Percentiles rank a stretch among this genome's conserved stretches.
phyloP scores from a whole-genome alignment of 2,113 vertebrate species.

The Emydocephalus ijimae region DNA sequence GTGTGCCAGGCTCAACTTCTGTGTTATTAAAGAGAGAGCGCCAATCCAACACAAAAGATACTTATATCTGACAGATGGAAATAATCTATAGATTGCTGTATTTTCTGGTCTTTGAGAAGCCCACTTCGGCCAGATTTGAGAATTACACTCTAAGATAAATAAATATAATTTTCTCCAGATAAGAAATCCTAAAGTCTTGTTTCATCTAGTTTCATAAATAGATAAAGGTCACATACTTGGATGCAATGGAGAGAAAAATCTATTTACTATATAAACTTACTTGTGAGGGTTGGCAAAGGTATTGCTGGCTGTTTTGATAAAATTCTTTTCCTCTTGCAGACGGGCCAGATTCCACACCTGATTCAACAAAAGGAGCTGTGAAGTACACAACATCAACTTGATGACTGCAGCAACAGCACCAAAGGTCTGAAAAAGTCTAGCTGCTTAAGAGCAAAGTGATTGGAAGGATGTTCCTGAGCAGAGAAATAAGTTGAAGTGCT shows the following conservation, averaged over 20 bases:
- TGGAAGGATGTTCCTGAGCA: not conserved
- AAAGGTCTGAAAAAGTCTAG: not conserved
- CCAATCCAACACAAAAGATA: not conserved
- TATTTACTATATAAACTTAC: constrained; percentile 8
- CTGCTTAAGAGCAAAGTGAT: not conserved
- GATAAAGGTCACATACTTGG: constrained; percentile 20
- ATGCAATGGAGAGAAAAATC: not conserved
- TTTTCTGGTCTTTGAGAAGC: not conserved
- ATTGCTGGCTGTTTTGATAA: not conserved
- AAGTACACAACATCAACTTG: not conserved
- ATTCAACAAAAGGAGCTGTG: constrained; percentile 9
- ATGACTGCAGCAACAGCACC: not conserved
- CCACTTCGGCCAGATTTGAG: not conserved
- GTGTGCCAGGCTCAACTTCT: not conserved
- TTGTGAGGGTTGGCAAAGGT: not conserved
- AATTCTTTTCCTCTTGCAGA: not conserved
- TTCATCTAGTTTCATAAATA: not conserved
- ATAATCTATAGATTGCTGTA: not conserved
- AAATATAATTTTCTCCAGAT: not conserved
- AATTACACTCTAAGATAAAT: not conserved
- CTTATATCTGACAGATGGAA: not conserved
- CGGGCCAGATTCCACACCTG: not conserved
- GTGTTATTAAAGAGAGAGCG: not conserved
- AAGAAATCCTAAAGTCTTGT: not conserved
- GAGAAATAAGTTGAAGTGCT: not conserved